Conservation (phyloP, 2,797 vertebrate species). For the Gallinago stenura region DNA sequence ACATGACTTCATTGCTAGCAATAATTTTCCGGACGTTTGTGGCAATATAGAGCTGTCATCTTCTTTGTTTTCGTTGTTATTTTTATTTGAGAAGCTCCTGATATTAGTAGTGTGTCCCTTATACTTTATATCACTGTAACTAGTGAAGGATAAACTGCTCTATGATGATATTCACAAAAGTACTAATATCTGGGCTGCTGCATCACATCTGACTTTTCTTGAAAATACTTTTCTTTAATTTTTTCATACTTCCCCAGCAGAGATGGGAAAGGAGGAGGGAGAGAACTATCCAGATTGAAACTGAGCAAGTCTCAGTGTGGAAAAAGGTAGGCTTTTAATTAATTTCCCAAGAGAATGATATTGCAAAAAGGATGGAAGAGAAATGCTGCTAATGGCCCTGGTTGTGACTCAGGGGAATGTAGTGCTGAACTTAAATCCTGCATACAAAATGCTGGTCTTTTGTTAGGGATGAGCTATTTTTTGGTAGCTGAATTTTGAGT, state of each 20-base stretch:
- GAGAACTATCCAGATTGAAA: not conserved
- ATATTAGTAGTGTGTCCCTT: not conserved
- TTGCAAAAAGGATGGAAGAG: not conserved
- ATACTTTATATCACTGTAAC: not conserved
- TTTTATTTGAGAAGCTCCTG: not conserved
- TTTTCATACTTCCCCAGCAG: not conserved
- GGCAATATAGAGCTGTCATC: not conserved
- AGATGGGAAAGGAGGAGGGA: not conserved
- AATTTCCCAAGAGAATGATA: constrained; percentile 18
- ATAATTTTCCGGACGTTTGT: not conserved
- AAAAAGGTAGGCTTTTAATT: not conserved
- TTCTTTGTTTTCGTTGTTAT: not conserved
- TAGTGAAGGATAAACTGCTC: not conserved
- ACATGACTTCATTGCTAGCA: not conserved
- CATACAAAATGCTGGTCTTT: not conserved
- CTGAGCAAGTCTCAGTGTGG: not conserved
- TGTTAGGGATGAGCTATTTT: not conserved
- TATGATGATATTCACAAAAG: not conserved
- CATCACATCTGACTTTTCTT: not conserved
- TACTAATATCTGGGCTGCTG: not conserved
- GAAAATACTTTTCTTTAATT: not conserved
- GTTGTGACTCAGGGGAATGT: not conserved
- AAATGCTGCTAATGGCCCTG: not conserved
- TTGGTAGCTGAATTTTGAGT: not conserved
- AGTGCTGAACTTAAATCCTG: not conserved